A percentile compares a stretch with the other conserved stretches of the same genome.
phyloP scores from a whole-genome alignment of 2,888 invertebrate species.

The Theretra japonica region DNA sequence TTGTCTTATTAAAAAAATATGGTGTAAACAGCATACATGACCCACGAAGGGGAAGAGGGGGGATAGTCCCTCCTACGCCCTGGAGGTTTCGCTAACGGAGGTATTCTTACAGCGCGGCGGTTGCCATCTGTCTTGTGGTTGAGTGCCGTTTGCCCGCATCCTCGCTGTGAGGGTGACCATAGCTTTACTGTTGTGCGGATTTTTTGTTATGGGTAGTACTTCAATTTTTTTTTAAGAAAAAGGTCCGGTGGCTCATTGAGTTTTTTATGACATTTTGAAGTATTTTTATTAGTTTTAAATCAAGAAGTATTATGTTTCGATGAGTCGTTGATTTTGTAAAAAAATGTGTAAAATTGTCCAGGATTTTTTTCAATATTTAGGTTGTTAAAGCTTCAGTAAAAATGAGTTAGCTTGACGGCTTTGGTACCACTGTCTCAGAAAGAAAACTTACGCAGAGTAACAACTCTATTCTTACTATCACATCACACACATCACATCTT shows the following conservation, averaged over 20 bases:
- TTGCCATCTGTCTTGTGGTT: slow-evolving; percentile 49
- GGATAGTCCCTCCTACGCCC: neutral
- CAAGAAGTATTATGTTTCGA: neutral
- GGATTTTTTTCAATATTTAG: no score
- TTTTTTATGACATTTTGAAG: no score
- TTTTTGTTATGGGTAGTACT: neutral
- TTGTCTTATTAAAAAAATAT: no score
- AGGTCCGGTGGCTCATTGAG: no score
- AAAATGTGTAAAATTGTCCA: neutral
- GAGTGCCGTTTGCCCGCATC: slow-evolving; percentile 51
- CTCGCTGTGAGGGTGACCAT: slow-evolving; percentile 37
- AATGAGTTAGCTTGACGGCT: no score
- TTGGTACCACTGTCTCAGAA: no score
- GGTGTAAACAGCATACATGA: no score
- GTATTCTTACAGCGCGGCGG: slow-evolving; percentile 38
- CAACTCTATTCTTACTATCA: no score
- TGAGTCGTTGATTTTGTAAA: neutral
- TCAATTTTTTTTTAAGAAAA: neutral
- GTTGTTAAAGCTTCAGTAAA: no score
- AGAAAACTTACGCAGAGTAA: no score
- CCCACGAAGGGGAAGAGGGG: no score
- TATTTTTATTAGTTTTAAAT: neutral
- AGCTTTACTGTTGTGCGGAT: slow-evolving; percentile 34
- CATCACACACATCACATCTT: no score
- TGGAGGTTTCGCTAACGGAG: slow-evolving; percentile 6